Percentiles rank a stretch among this genome's conserved stretches.
Evolutionary conservation across 1,140 invertebrate species (phyloP).

Genomic region (Charaxes varanes): DNA sequence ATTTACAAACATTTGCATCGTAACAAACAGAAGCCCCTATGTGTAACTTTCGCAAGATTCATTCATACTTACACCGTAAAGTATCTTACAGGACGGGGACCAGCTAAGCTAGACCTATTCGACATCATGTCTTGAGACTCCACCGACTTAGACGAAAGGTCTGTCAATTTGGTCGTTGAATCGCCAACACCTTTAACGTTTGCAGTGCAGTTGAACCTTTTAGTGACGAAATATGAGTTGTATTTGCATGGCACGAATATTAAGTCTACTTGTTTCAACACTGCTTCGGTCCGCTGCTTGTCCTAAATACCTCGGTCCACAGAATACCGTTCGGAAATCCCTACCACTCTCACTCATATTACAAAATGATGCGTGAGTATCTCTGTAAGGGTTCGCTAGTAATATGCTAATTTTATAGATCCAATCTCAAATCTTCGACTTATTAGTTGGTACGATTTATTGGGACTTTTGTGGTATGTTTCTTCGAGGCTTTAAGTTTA

Average conservation of each 20-base stretch:
- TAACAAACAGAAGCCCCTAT: slow-evolving; percentile 9
- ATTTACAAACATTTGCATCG: slow-evolving; percentile 15
- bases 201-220: slow-evolving; percentile 20
- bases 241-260: slow-evolving; percentile 23
- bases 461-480: no score
- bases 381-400: slow-evolving; percentile 1
- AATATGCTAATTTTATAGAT: no score
- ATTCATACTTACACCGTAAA: slow-evolving; percentile 24
- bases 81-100: not conserved
- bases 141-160: no score
- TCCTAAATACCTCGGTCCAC: slow-evolving; percentile 45
- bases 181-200: slow-evolving; percentile 12
- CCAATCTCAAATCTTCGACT: no score
- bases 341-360: slow-evolving; percentile 30
- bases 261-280: slow-evolving; percentile 33
- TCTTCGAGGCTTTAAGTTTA: no score
- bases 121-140: no score
- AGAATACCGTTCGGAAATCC: slow-evolving; percentile 41
- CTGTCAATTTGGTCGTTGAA: slow-evolving; percentile 15
- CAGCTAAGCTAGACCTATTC: slow-evolving; percentile 9
- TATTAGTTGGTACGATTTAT: no score
- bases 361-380: slow-evolving; percentile 24
- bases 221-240: slow-evolving; percentile 23
- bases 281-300: slow-evolving; percentile 35
- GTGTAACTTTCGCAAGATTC: slow-evolving; percentile 26